Evolutionary conservation across 2,888 invertebrate genomes (phyloP), one percentile per base, ranked within the genome.

Genomic region (Platycheirus albimanus): DNA sequence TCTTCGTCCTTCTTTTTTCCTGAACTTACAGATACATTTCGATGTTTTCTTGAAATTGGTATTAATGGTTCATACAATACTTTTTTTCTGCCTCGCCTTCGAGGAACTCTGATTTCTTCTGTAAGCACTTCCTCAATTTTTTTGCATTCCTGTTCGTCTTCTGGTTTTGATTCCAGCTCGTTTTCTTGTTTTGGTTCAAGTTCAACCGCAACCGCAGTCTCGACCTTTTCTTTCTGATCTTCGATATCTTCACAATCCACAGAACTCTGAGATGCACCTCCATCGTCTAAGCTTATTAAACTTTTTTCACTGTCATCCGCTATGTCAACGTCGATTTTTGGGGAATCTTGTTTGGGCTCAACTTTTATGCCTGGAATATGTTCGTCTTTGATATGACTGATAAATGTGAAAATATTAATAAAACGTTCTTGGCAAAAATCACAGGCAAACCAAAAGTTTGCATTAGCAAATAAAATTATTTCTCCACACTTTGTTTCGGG

Each of bases 371-470:
- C 77, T 15, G 52, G 41, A 77, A 67, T 54, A 36, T 81, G 81
- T 19, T 36, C 52, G 1, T 66, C 71, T 49, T 77, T 77, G 15
- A 81, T 67, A 33, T 81, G 81, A 54, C 67, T 77, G 11, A 71
- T 38, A 54, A 81, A 81, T 47, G 61, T 67, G 15, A 63, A 47
- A 61, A 72, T 30, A 71, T 72, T 81, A 19, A 67, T 13, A 20
- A 72, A 81, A 67, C 77, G 81, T 45, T 81, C 77, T 41, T 77
- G 61, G 15, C 81, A 81, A 61, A 81, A 72, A 6, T 66, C 67
- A 54, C 81, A 81, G 15, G 77, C 61, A 56, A 81, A 77, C 77
- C 66, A 77, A 54, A 81, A 77, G 19, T 81, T 77, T 33, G 64
- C 47, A 49, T 77, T 77, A 7, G 52, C 38, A 17, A 81, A 11